Evolutionary conservation across 1,140 invertebrate genomes (phyloP).

Genomic region (Procambarus virginalis): DNA sequence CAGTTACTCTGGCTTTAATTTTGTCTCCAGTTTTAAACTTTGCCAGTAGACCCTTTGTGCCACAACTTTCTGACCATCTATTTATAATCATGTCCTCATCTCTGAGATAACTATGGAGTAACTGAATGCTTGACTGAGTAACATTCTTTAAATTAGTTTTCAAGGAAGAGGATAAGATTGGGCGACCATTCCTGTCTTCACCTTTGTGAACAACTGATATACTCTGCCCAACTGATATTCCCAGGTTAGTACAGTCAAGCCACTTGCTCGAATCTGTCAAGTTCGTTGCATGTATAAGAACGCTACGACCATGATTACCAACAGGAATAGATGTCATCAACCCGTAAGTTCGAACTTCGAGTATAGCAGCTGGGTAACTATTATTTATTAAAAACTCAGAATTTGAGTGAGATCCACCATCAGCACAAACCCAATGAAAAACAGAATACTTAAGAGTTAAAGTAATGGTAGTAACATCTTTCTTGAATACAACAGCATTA

Average conservation of each 20-base stretch:
- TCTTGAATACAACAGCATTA: slow-evolving; percentile 49
- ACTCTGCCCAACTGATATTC: slow-evolving; percentile 14
- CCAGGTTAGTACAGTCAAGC: not conserved
- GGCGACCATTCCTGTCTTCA: slow-evolving; percentile 1
- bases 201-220: slow-evolving; percentile 11
- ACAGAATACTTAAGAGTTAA: slow-evolving; percentile 13
- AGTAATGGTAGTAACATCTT: not conserved
- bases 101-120: slow-evolving; percentile 11
- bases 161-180: not conserved
- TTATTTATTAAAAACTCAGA: not conserved
- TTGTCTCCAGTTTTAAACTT: slow-evolving; percentile 12
- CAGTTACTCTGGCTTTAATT: not conserved
- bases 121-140: slow-evolving; percentile 34
- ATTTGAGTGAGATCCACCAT: not conserved
- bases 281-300: slow-evolving; percentile 14
- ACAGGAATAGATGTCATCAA: not conserved
- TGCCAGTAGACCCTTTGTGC: slow-evolving; percentile 4
- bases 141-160: slow-evolving; percentile 27
- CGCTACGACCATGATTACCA: not conserved
- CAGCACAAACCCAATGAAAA: slow-evolving; percentile 9
- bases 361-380: slow-evolving; percentile 26
- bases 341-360: slow-evolving; percentile 4
- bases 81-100: slow-evolving; percentile 14
- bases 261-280: not conserved
- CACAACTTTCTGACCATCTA: not conserved